A percentile compares a stretch with the other conserved stretches of the same genome.
These are phyloP conservation scores for Opisthograptis luteolata DNA, from an alignment of 2,888 invertebrate genomes.

Conservation along the genomic window DNA sequence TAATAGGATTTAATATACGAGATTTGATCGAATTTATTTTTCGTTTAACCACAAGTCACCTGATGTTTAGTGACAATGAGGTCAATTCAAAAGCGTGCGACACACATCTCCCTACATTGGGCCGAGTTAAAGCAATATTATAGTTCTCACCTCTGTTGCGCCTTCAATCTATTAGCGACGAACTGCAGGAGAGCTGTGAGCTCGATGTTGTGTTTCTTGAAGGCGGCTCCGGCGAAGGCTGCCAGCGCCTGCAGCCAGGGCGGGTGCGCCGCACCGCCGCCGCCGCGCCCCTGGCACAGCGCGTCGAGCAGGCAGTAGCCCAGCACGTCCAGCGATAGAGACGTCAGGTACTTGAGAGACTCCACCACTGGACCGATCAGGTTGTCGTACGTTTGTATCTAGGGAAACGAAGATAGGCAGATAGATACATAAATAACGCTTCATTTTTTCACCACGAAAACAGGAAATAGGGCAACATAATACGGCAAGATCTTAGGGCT, in stretches of 20 bases:
- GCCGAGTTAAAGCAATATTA: background rate
- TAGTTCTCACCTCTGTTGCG: slow-evolving; percentile 92
- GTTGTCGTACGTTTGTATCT: slow-evolving; percentile 97
- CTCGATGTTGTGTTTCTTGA: slow-evolving; percentile 98
- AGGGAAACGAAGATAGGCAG: background rate
- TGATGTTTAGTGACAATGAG: background rate
- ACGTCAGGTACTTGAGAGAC: slow-evolving; percentile 97
- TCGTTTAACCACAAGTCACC: no score
- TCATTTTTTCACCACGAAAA: no score
- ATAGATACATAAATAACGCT: no score
- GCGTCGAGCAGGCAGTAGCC: slow-evolving; percentile 98
- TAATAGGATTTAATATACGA: no score
- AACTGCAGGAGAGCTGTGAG: slow-evolving; percentile 97
- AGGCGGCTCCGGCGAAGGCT: slow-evolving; percentile 97
- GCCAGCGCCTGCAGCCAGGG: slow-evolving; percentile 97
- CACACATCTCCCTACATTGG: no score
- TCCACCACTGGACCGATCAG: slow-evolving; percentile 98
- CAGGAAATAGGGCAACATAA: no score
- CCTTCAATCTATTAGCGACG: slow-evolving; percentile 98
- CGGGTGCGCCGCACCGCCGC: slow-evolving; percentile 93
- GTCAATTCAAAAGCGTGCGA: no score
- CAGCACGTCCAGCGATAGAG: slow-evolving; percentile 97
- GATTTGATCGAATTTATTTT: no score
- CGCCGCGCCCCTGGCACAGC: slow-evolving; percentile 81
- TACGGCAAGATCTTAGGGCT: no score